Conservation (phyloP, 2,797 vertebrate species). For the Cossypha polioptera region DNA sequence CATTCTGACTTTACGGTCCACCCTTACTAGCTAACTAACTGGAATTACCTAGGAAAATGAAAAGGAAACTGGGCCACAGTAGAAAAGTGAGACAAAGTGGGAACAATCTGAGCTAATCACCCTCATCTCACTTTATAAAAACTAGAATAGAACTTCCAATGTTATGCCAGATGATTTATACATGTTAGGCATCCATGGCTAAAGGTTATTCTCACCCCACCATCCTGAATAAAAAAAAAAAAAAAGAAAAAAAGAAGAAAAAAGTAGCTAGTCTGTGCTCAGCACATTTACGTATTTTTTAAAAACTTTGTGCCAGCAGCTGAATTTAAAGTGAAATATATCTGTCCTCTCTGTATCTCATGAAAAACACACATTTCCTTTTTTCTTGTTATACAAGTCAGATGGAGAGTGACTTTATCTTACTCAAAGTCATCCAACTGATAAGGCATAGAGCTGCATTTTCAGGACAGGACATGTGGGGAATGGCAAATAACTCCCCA, state of each 20-base stretch:
- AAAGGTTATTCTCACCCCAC: background rate
- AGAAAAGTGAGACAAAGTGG: background rate
- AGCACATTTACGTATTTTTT: background rate
- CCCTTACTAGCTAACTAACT: background rate
- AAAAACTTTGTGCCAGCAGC: background rate
- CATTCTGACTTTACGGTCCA: background rate
- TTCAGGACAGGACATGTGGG: slow-evolving; percentile 9
- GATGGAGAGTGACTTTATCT: background rate
- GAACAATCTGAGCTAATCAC: background rate
- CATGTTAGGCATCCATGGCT: background rate
- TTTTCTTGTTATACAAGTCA: background rate
- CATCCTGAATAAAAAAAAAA: background rate
- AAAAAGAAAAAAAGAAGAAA: background rate
- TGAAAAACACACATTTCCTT: background rate
- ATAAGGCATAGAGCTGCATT: background rate
- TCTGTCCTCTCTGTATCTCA: background rate
- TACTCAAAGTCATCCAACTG: background rate
- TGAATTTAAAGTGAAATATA: background rate
- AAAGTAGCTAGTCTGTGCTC: background rate
- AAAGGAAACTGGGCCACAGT: background rate
- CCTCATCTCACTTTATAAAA: background rate
- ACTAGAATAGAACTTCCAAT: background rate
- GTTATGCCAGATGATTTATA: background rate
- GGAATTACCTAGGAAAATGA: background rate
- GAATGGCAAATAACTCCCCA: background rate